A percentile compares a stretch with the other conserved stretches of the same genome.
Conservation (phyloP, 2,113 vertebrate species). For the Capreolus pygargus region DNA sequence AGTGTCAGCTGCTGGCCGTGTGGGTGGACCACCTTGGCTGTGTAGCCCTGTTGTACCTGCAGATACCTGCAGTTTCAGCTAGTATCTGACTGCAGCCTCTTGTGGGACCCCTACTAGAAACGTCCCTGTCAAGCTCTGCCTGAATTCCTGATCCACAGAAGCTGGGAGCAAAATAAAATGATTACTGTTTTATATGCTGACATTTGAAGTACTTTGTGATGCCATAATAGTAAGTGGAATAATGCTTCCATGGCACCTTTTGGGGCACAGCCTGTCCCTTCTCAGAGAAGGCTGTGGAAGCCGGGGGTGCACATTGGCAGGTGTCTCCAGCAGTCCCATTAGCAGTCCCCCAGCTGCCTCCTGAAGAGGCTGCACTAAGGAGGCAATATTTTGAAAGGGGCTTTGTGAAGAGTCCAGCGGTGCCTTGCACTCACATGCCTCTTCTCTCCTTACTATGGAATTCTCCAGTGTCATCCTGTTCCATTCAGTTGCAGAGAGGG, state of each 20-base stretch:
- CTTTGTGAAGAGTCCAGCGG: background rate
- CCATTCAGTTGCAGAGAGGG: background rate
- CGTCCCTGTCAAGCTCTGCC: background rate
- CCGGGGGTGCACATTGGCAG: background rate
- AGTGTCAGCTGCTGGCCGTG: background rate
- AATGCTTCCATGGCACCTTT: background rate
- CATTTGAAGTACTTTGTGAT: background rate
- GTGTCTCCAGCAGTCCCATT: accelerated
- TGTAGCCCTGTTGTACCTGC: background rate
- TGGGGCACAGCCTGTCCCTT: background rate
- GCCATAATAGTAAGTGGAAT: background rate
- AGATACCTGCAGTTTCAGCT: background rate
- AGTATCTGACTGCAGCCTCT: background rate
- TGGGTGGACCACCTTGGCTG: background rate
- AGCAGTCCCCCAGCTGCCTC: background rate
- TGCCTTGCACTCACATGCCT: background rate
- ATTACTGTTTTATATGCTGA: background rate
- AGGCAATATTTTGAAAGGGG: background rate
- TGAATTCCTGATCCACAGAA: background rate
- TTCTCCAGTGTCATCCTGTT: background rate
- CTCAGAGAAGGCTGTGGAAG: background rate
- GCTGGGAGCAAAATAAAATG: background rate
- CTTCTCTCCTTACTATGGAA: background rate
- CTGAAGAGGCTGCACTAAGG: background rate
- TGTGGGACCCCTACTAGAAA: background rate